Conservation (phyloP, 1,140 invertebrate genomes). For the Drosophila orena region DNA sequence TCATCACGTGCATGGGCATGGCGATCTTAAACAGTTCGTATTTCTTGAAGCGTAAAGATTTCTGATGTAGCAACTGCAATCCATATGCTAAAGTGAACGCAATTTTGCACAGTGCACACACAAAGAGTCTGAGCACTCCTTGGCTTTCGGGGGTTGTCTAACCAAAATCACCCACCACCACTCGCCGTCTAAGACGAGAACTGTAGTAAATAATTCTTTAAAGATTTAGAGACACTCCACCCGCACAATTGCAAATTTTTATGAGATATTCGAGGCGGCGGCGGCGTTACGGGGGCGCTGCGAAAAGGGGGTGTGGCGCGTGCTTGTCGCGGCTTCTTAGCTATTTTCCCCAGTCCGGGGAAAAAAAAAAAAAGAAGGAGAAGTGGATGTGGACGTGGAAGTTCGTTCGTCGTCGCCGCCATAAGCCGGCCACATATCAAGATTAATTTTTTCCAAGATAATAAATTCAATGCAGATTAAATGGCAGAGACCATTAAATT, state of each 20-base stretch:
- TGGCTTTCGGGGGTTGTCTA: conserved; percentile 39
- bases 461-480: conserved; percentile 83
- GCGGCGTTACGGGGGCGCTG: not conserved
- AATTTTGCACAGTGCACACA: conserved; percentile 9
- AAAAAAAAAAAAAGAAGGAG: too few relatives aligned
- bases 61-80: not conserved
- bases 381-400: too few relatives aligned
- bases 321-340: conserved; percentile 76
- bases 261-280: conserved; percentile 59
- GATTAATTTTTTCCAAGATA: conserved; percentile 80
- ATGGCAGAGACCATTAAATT: conserved; percentile 82
- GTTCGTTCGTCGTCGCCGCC: conserved; percentile 50
- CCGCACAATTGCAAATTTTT: conserved; percentile 79
- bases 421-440: conserved; percentile 80
- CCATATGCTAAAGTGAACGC: too few relatives aligned
- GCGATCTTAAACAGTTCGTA: too few relatives aligned
- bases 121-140: conserved; percentile 3
- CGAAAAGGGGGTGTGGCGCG: conserved; percentile 33
- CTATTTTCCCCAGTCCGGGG: conserved; percentile 52
- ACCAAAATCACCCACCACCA: conserved; percentile 41
- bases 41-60: too few relatives aligned
- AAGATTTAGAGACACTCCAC: conserved; percentile 77
- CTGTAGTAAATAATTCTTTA: conserved; percentile 83
- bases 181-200: conserved; percentile 48
- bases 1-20: too few relatives aligned